phyloP scores from a whole-genome alignment of 2,797 vertebrate genomes.

The Onychomys leucogaster region DNA sequence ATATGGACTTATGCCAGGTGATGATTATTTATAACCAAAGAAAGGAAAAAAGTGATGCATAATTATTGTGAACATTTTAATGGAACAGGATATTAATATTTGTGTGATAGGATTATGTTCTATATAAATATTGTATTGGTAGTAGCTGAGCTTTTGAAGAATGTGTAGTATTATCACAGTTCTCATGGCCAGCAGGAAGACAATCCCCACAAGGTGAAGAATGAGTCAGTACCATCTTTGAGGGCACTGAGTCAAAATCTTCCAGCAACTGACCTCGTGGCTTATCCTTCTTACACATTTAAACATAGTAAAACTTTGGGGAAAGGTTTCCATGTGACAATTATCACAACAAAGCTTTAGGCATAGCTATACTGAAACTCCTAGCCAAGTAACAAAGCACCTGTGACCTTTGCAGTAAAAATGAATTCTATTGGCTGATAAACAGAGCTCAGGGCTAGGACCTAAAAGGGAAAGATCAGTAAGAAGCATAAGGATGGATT shows the following conservation, averaged over 20 bases:
- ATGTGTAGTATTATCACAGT: neutral
- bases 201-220: neutral
- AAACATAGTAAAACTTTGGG: neutral
- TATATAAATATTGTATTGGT: neutral
- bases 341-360: neutral
- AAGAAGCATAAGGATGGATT: neutral
- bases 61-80: neutral
- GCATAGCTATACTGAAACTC: neutral
- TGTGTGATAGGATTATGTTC: no score
- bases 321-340: neutral
- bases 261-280: neutral
- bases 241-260: neutral
- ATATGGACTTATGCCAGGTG: neutral
- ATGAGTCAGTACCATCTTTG: neutral
- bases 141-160: neutral
- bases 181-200: neutral
- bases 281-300: neutral
- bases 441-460: neutral
- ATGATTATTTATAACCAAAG: neutral
- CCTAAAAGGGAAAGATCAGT: neutral
- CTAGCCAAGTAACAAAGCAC: neutral
- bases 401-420: neutral
- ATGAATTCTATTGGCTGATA: neutral
- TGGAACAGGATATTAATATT: neutral
- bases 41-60: neutral